Evolutionary conservation across 2,888 invertebrate genomes (phyloP), one percentile per base, ranked within the genome.

Genomic region (Sepioteuthis lessoniana): DNA sequence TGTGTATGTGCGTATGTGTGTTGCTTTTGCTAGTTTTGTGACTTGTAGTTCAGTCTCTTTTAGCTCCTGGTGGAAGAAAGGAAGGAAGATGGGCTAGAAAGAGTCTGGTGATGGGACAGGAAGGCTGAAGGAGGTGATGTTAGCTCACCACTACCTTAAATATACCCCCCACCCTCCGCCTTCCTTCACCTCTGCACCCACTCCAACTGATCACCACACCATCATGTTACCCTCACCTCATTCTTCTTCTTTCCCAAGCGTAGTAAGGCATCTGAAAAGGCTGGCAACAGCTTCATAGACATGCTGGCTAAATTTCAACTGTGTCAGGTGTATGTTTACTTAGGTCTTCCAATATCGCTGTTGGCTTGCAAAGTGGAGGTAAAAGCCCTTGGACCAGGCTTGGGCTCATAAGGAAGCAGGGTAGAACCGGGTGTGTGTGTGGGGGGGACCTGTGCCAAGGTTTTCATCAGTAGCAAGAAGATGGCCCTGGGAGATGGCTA

Each of bases 251-350:
- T n/a, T 19, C 10, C 76, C 76, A 13, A n/a, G n/a, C 76, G n/a
- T n/a, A n/a, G 3, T 16, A 13, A 10, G n/a, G 13, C 76, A n/a
- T 1, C 16, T 35, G n/a, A 76, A 76, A 76, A 76, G 76, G n/a
- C 76, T 76, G 76, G 76, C 76, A 76, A 13, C 31, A 76, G 16
- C 76, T 13, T 8, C 76, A 76, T n/a, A 76, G 76, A 76, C 76
- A 76, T 76, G 76, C 76, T 76, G 76, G 76, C 76, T 76, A 76
- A 76, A 76, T 76, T 76, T 76, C 76, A 76, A 76, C 76, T 76
- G 76, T n/a, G 76, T 76, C 76, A 76, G 76, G 76, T 76, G 76
- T n/a, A n/a, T 76, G 76, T 76, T 76, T 76, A 76, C n/a, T 76
- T n/a, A 76, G 76, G 76, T 76, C 76, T 76, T 76, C 16, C 76